Evolutionary conservation across 2,888 invertebrate genomes (phyloP), one percentile per base, ranked within the genome.

Genomic region (Nymphalis c-album): DNA sequence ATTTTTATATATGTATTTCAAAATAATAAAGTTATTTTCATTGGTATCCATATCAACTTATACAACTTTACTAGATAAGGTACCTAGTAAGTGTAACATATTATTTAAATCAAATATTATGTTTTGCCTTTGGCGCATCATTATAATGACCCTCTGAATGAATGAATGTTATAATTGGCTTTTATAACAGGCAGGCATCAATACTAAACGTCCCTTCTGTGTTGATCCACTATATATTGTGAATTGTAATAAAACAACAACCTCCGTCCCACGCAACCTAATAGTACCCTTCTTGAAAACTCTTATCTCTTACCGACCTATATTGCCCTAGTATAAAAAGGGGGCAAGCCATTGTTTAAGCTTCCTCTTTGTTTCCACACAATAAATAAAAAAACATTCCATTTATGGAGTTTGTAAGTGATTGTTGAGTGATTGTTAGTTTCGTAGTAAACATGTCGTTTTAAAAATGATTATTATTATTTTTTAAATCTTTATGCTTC

Each of bases 321-420:
- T 92, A 88, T 80, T 79, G 73, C 78, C 92, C 92, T 92, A 87
- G 91, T 93, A 91, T 79, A 88, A 92, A 93, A 92, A 92, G 92
- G 92, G 93, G 91, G 91, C 92, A 92, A 86, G 85, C 90, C 90
- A 93, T 93, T 93, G 93, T 93, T 93, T 90, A 90, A 88, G 93
- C 93, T 91, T 91, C 93, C 91, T 93, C 93, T 91, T 91, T 90
- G 10, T 84, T 90, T 88, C 26, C 6, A 31, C 26, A 5, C 26
- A 31, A 31, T 26, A 26, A 26, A 26, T 26, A 50, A 60, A 63
- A 51, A 20, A 48, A 22, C 31, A 58, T 22, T n/a, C 31, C 10
- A 20, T 31, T 35, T 50, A 62, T 40, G 40, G 13, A 40, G 13
- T 40, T 40, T 40, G 3, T 40, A 40, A 40, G 13, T 40, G 40